A percentile compares a stretch with the other conserved stretches of the same genome.
These are phyloP conservation scores for Paratilapia polleni DNA, from an alignment of 2,113 vertebrate genomes.

Conservation along the genomic window DNA sequence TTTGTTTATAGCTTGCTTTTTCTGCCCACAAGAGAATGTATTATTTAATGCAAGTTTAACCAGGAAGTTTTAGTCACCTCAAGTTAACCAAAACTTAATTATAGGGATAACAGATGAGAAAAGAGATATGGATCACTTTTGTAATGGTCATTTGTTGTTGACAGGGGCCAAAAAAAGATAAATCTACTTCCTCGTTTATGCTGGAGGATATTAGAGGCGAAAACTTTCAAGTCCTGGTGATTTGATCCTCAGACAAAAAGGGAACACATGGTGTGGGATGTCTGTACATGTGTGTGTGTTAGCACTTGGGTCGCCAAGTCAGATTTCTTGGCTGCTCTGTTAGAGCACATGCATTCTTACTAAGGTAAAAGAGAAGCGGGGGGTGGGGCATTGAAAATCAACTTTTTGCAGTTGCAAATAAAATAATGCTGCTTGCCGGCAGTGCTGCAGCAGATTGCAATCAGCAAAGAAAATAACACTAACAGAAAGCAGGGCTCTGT, in stretches of 20 bases:
- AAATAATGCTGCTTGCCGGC: constrained; percentile 28
- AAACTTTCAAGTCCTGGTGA: not conserved
- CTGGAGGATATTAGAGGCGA: not conserved
- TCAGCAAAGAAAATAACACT: constrained; percentile 31
- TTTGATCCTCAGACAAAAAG: not conserved
- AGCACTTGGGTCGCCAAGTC: not conserved
- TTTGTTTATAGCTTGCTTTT: not conserved
- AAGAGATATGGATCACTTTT: not conserved
- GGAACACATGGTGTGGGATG: not conserved
- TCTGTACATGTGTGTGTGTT: not conserved
- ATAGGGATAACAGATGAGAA: not conserved
- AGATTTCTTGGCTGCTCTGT: not conserved
- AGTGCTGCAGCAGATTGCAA: constrained; percentile 33
- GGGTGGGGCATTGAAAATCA: not conserved
- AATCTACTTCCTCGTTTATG: not conserved
- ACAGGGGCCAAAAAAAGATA: not conserved
- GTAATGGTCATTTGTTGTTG: not conserved
- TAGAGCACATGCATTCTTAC: not conserved
- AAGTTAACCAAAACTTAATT: not conserved
- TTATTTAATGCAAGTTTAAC: not conserved
- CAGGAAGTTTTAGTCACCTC: not conserved
- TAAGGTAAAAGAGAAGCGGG: not conserved
- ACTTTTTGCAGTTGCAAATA: constrained; percentile 10
- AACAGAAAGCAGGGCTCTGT: constrained; percentile 21
- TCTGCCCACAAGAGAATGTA: not conserved